Conservation (phyloP, 2,888 invertebrate species). For the Phrixothrix hirtus region DNA sequence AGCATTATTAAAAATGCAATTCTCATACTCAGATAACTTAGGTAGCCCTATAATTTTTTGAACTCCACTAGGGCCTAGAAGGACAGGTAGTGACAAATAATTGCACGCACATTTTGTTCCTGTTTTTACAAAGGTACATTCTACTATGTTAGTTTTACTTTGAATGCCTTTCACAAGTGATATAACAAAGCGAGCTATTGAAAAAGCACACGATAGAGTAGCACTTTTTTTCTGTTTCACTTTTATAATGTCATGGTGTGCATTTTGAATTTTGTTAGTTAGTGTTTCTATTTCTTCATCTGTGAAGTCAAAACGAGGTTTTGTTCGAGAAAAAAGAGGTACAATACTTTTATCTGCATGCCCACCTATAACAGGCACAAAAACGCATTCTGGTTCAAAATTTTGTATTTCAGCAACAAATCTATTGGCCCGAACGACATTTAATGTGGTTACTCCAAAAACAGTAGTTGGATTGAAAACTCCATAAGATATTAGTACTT, state of each 20-base stretch:
- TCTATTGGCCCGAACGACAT: constrained; percentile 74
- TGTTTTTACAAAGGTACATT: constrained; percentile 50
- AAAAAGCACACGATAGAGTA: constrained; percentile 67
- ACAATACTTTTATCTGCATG: constrained; percentile 74
- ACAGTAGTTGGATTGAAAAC: constrained; percentile 65
- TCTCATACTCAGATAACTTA: constrained; percentile 47
- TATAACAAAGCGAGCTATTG: constrained; percentile 64
- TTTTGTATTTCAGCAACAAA: constrained; percentile 70
- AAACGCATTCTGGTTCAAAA: constrained; percentile 66
- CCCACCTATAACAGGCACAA: constrained; percentile 79
- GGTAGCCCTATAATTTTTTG: constrained; percentile 50
- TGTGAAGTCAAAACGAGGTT: constrained; percentile 54
- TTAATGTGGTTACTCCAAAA: constrained; percentile 77
- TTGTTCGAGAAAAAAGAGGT: constrained; percentile 74
- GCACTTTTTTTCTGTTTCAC: constrained; percentile 64
- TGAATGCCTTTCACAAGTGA: constrained; percentile 61
- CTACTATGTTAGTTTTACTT: constrained; percentile 48
- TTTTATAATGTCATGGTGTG: constrained; percentile 66
- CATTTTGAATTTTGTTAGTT: constrained; percentile 56
- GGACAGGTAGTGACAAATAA: constrained; percentile 49
- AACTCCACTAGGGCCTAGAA: constrained; percentile 49
- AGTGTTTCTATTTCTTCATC: constrained; percentile 27
- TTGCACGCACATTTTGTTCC: constrained; percentile 45
- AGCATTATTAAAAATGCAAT: constrained; percentile 49
- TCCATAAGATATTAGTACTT: constrained; percentile 67